Conservation (phyloP, 2,888 invertebrate species). For the Empis livida region DNA sequence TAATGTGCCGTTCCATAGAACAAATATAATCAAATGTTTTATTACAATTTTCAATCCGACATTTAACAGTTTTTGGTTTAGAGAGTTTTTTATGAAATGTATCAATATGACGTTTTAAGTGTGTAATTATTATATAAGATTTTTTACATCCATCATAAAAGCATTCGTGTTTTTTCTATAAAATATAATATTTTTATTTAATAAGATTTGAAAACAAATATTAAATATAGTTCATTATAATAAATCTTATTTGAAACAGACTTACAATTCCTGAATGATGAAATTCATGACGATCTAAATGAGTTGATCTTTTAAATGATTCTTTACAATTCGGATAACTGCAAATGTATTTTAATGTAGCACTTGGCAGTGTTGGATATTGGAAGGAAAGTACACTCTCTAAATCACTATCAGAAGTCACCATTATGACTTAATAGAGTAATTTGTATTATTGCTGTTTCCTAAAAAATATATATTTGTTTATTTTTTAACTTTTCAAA, state of each 20-base stretch:
- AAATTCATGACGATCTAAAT: constrained; percentile 42
- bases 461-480: no score
- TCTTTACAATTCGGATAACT: constrained; percentile 37
- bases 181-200: background rate
- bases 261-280: constrained; percentile 46
- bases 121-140: constrained; percentile 45
- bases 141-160: constrained; percentile 44
- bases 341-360: constrained; percentile 35
- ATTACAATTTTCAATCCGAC: constrained; percentile 32
- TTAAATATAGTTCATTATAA: background rate
- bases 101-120: constrained; percentile 45
- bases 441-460: no score
- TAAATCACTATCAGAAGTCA: constrained; percentile 28
- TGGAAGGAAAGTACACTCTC: constrained; percentile 22
- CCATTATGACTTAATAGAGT: background rate
- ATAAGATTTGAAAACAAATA: background rate
- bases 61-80: constrained; percentile 15
- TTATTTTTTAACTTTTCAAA: no score
- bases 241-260: constrained; percentile 8
- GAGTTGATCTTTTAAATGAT: constrained; percentile 40
- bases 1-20: constrained; percentile 46
- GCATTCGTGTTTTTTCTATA: constrained; percentile 45
- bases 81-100: constrained; percentile 34
- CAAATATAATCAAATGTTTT: constrained; percentile 40
- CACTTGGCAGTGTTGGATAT: constrained; percentile 12